Evolutionary conservation across 2,888 invertebrate genomes (phyloP).

Genomic region (Eupithecia insigniata): DNA sequence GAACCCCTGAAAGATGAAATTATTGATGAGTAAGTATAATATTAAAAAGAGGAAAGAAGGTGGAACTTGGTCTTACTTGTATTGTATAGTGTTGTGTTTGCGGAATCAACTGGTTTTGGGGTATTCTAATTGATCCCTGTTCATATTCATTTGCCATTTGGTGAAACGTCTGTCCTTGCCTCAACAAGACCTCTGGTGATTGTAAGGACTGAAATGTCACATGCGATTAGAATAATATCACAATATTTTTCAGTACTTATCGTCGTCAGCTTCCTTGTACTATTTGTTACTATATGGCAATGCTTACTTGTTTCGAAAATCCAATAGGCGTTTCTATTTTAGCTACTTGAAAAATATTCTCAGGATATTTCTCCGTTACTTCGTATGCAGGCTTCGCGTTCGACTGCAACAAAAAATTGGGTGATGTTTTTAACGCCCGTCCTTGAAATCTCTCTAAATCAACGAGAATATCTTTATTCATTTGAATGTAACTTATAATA

Average conservation of each 20-base stretch:
- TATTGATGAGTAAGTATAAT: not conserved
- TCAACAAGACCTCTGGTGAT: slow-evolving; percentile 71
- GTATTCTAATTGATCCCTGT: slow-evolving; percentile 71
- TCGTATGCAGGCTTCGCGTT: slow-evolving; percentile 65
- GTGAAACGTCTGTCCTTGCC: slow-evolving; percentile 66
- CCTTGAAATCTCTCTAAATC: not conserved
- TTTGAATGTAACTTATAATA: not conserved
- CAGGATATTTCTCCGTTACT: slow-evolving; percentile 73
- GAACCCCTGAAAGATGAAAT: slow-evolving; percentile 25
- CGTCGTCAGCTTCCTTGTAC: not conserved
- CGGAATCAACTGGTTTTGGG: slow-evolving; percentile 68
- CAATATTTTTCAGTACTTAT: not conserved
- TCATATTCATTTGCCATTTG: slow-evolving; percentile 75
- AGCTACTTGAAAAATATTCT: slow-evolving; percentile 60
- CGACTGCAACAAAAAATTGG: slow-evolving; percentile 51
- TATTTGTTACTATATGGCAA: no score
- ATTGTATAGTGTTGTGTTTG: slow-evolving; percentile 68
- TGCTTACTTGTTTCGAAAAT: slow-evolving; percentile 70
- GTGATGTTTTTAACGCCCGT: not conserved
- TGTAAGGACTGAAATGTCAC: slow-evolving; percentile 51
- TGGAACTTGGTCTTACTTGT: slow-evolving; percentile 54
- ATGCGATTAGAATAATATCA: not conserved
- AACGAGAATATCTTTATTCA: not conserved
- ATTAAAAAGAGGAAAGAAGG: not conserved
- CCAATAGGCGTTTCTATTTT: slow-evolving; percentile 72